Conservation (phyloP, 2,888 invertebrate genomes). For the Dicycla oo region DNA sequence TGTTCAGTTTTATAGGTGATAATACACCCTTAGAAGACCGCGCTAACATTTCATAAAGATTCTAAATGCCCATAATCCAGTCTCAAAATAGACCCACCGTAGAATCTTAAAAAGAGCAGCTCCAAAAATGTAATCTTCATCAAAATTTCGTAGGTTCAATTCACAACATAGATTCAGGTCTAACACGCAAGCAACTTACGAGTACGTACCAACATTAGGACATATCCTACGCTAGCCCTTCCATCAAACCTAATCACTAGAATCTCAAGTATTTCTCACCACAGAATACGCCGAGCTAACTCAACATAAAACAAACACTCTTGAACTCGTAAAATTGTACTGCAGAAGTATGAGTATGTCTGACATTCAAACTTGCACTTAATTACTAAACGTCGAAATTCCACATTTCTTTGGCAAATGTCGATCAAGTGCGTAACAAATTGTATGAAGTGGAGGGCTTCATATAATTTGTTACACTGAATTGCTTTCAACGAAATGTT, state of each 20-base stretch:
- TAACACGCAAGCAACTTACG: not conserved
- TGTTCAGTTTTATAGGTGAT: not conserved
- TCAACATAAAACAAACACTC: slow-evolving; percentile 45
- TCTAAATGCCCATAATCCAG: not conserved
- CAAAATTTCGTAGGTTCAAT: not conserved
- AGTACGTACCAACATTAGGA: not conserved
- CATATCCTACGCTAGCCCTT: slow-evolving; percentile 4
- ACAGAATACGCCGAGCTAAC: slow-evolving; percentile 41
- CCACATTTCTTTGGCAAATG: slow-evolving; percentile 54
- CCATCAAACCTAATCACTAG: slow-evolving; percentile 26
- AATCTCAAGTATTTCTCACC: slow-evolving; percentile 34
- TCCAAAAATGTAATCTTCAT: not conserved
- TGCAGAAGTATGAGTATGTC: slow-evolving; percentile 2
- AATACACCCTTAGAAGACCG: no score
- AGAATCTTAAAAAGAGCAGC: not conserved
- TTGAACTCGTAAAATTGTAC: slow-evolving; percentile 47
- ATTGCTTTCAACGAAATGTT: slow-evolving; percentile 51
- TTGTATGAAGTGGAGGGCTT: slow-evolving; percentile 47
- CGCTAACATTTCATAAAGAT: not conserved
- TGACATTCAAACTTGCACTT: slow-evolving; percentile 40
- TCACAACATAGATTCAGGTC: not conserved
- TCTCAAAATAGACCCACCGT: not conserved
- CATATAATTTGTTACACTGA: slow-evolving; percentile 55
- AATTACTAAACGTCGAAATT: slow-evolving; percentile 50
- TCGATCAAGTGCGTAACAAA: slow-evolving; percentile 49